Evolutionary conservation across 2,113 vertebrate genomes (phyloP).

Genomic region (Phalacrocorax aristotelis): DNA sequence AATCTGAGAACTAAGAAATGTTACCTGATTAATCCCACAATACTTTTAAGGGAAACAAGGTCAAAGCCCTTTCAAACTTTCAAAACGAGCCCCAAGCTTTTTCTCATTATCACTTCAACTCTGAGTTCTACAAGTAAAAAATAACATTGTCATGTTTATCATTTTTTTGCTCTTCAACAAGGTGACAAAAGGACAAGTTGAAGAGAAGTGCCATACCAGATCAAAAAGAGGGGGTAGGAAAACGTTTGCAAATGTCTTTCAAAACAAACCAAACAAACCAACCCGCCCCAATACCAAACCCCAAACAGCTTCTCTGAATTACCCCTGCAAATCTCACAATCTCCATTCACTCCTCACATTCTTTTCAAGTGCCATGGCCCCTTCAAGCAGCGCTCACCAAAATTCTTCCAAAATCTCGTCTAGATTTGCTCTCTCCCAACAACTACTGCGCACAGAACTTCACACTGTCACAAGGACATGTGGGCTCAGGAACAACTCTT

Average conservation of each 20-base stretch:
- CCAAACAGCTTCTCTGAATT: constrained; percentile 52
- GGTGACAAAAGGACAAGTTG: constrained; percentile 47
- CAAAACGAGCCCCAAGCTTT: constrained; percentile 35
- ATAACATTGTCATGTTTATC: not conserved
- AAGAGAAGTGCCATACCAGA: constrained; percentile 26
- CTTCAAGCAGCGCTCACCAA: constrained; percentile 62
- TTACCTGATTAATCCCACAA: constrained; percentile 3
- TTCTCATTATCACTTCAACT: constrained; percentile 44
- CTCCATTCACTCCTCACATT: constrained; percentile 61
- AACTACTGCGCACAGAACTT: not conserved
- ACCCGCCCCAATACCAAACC: not conserved
- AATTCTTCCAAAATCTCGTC: constrained; percentile 60
- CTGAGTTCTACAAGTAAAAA: constrained; percentile 53
- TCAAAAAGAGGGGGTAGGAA: not conserved
- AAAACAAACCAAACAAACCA: not conserved
- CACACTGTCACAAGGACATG: constrained; percentile 32
- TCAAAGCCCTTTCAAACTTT: constrained; percentile 51
- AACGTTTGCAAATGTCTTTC: constrained; percentile 29
- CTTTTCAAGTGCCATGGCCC: constrained; percentile 57
- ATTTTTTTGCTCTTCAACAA: constrained; percentile 45
- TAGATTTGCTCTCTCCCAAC: constrained; percentile 33
- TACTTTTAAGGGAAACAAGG: constrained; percentile 2
- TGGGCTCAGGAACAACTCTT: constrained; percentile 33
- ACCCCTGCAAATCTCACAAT: constrained; percentile 53
- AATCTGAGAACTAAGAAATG: not conserved